Base-by-base conservation (phyloP, 2,113 vertebrate species). In the Porphyrio hochstetteri region DNA sequence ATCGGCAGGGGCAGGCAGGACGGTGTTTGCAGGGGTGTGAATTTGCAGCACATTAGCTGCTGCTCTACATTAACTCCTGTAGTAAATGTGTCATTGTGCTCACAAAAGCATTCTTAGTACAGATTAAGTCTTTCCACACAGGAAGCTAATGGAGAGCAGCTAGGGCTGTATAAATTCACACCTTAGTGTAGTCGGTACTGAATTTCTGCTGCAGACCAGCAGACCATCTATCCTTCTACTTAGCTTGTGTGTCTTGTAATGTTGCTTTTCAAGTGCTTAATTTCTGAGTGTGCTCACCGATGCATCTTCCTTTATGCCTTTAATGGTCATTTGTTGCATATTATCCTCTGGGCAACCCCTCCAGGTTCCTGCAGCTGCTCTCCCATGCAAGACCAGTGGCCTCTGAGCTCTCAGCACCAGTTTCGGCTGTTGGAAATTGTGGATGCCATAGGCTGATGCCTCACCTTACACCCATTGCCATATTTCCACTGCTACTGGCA, bases 81-180 rank as follows among this genome's bases (percentile, higher is more conserved):
- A 95, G 83, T 91, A 91, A 92, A 95, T 65, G 93, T 92, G 94
- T 88, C 96, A 70, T 64, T 86, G 89, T 84, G 89, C 70, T 95
- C 93, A 79, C 84, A 79, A 80, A 82, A 85, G 53, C 59, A 46
- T 68, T 89, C 65, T 89, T 57, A 75, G 86, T n/a, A n/a, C 81
- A 92, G 65, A 92, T 91, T 93, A 91, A 76, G 42, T 74, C 60
- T 92, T 82, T 95, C 70, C 74, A 55, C 91, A 89, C 81, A 69
- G 93, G 91, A 94, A 91, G 53, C 38, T 65, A 31, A 65, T 10
- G 31, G 57, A 56, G 80, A 68, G 91, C 71, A 75, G 71, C 61
- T 72, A 44, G 53, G 56, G 70, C 44, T 82, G 33, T 65, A 64
- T 89, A 91, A 95, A 93, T 92, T 79, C 93, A 89, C 89, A 87